Evolutionary conservation across 2,888 invertebrate genomes (phyloP), one percentile per base, ranked within the genome.

Genomic region (Cataglyphis altisquamis): DNA sequence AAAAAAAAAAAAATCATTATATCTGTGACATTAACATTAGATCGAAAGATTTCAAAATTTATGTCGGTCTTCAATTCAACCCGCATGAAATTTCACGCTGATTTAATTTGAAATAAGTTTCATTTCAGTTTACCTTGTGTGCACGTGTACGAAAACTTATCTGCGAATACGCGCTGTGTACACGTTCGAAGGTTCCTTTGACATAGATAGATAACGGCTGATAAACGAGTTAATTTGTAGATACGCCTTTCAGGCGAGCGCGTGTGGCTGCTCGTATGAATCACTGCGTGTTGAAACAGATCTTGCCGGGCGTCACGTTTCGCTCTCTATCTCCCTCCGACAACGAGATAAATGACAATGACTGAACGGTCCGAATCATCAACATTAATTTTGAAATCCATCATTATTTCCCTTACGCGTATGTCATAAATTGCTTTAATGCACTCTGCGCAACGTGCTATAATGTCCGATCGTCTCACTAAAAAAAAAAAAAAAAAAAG

Each of bases 151-250:
- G 57, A 18, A 21, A 45, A 55, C 72, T 32, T 68, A 77, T 77
- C 77, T 25, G 52, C 39, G 41, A 18, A 52, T 75, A 21, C 6
- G 21, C 32, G 15, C 21, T 36, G 18, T 15, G n/a, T 32, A 15
- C 32, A 57, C 77, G 48, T 29, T 32, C 72, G 78, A 72, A 80
- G 60, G 78, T 32, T 60, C 72, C 78, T 45, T 80, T 60, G 78
- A 72, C 78, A 72, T 60, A 60, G 41, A 72, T 72, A 72, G 78
- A 78, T 78, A 78, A 78, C 70, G 70, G 55, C 41, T 60, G 78
- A 78, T 78, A 78, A 78, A 78, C 70, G 70, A 78, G 78, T 78
- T 70, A 80, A 80, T 80, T 72, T 80, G 57, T 55, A 60, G 78
- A 78, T 70, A 78, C 70, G 21, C 70, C 72, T 80, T 72, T 80